Evolutionary conservation across 2,888 invertebrate species (phyloP).

Genomic region (Bruchidius siliquastri): DNA sequence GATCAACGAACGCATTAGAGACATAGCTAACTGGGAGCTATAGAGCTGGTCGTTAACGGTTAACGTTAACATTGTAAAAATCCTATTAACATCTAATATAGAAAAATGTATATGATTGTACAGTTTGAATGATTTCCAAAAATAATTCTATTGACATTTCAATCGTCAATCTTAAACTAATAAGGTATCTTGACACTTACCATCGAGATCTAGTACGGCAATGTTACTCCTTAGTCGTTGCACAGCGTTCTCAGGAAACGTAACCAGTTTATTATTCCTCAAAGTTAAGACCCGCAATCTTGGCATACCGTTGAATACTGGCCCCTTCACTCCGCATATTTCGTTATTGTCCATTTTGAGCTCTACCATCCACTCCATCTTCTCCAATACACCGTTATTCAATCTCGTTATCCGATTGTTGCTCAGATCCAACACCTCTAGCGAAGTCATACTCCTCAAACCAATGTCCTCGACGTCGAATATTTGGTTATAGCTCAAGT

Average conservation of each 20-base stretch:
- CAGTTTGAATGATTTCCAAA: no score
- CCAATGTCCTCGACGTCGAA: constrained; percentile 71
- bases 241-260: constrained; percentile 69
- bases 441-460: constrained; percentile 64
- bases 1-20: no score
- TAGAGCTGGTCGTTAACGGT: no score
- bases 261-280: constrained; percentile 69
- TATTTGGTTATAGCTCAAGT: constrained; percentile 78
- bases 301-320: constrained; percentile 80
- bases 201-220: constrained; percentile 78
- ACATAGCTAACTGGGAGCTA: no score
- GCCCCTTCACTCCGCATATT: constrained; percentile 74
- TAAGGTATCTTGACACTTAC: constrained; percentile 48
- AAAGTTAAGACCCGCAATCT: constrained; percentile 75
- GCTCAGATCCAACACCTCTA: constrained; percentile 83
- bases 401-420: constrained; percentile 70
- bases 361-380: constrained; percentile 83
- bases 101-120: no score
- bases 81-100: no score
- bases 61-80: no score
- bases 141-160: no score
- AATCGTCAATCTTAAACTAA: background rate
- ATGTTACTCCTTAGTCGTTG: constrained; percentile 74
- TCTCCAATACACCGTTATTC: constrained; percentile 59
- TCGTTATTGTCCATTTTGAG: constrained; percentile 79